These are phyloP conservation scores for Terrapene triunguis DNA, from an alignment of 2,113 vertebrate genomes.

Conservation along the genomic window DNA sequence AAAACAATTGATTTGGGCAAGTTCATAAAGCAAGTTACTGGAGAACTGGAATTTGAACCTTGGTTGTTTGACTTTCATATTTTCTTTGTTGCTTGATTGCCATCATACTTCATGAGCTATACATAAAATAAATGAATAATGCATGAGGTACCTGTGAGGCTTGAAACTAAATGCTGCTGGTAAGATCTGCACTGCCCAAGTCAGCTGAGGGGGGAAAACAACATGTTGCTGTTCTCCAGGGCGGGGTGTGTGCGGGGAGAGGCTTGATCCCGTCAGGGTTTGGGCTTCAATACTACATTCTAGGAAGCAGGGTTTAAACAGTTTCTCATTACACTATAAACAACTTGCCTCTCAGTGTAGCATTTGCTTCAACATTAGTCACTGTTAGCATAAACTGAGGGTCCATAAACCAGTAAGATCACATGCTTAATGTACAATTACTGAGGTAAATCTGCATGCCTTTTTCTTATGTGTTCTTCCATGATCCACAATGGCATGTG, in stretches of 20 bases:
- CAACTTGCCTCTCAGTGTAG: neutral
- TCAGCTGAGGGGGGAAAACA: neutral
- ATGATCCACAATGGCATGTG: neutral
- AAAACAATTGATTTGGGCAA: neutral
- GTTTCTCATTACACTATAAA: neutral
- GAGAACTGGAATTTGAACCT: constrained; percentile 35
- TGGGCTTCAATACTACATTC: neutral
- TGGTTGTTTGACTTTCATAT: constrained; percentile 1
- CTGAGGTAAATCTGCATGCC: neutral
- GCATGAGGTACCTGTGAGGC: neutral
- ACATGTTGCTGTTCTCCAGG: neutral
- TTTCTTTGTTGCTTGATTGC: constrained; percentile 25
- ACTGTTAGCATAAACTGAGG: neutral
- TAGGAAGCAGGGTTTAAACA: neutral
- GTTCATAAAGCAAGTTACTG: constrained; percentile 46
- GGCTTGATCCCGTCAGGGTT: neutral
- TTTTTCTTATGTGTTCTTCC: neutral
- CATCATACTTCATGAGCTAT: neutral
- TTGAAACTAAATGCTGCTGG: neutral
- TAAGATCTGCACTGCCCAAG: neutral
- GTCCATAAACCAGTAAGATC: neutral
- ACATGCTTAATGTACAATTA: neutral
- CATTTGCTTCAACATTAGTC: neutral
- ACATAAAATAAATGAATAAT: neutral
- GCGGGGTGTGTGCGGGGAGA: neutral